phyloP scores from a whole-genome alignment of 2,888 invertebrate genomes.

The Notocelia uddmanniana region DNA sequence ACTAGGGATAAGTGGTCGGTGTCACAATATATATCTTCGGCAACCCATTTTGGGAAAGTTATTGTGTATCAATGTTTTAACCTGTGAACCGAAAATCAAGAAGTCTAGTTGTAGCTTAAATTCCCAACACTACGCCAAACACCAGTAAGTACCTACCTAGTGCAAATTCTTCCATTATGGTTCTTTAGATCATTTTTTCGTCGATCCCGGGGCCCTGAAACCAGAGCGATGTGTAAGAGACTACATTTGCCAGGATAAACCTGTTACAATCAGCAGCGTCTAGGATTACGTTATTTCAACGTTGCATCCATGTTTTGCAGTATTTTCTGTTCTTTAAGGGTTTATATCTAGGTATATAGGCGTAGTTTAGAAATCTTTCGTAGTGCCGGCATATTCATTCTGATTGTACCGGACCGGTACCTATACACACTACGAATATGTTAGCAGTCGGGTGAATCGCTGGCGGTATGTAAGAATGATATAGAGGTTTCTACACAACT shows the following conservation, averaged over 20 bases:
- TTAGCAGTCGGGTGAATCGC: no score
- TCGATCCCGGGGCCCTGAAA: neutral
- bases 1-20: no score
- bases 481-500: no score
- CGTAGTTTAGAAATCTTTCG: neutral
- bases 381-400: neutral
- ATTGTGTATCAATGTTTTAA: no score
- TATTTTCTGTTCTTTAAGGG: neutral
- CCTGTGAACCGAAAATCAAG: no score
- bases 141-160: neutral
- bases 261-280: constrained; percentile 13
- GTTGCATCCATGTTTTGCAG: neutral
- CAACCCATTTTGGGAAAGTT: no score
- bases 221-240: constrained; percentile 1
- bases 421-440: no score
- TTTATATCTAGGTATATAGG: no score
- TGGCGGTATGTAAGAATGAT: no score
- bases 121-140: no score
- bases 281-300: constrained; percentile 19
- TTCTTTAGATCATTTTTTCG: constrained; percentile 6
- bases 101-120: no score
- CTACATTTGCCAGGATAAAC: neutral
- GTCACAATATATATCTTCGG: no score
- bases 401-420: neutral
- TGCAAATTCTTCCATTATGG: constrained; percentile 18